phyloP scores from a whole-genome alignment of 2,888 invertebrate species.

The Dynastes grantii region DNA sequence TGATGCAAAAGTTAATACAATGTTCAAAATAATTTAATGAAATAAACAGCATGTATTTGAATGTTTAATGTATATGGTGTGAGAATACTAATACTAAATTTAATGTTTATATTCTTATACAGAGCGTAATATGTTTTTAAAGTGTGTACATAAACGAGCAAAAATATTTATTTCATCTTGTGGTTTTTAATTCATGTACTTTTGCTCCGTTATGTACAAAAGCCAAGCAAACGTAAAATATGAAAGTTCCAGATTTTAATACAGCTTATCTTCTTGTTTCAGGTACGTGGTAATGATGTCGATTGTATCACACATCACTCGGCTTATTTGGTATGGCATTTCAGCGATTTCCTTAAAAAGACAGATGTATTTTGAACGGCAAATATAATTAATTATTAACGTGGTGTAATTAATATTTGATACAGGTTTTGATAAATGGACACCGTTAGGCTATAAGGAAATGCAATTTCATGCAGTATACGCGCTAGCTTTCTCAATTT shows the following conservation, averaged over 20 bases:
- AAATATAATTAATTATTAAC: constrained; percentile 29
- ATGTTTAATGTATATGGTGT: no score
- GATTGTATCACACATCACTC: not conserved
- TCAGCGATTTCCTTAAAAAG: not conserved
- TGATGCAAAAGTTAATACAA: no score
- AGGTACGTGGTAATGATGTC: constrained; percentile 30
- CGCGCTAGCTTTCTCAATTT: not conserved
- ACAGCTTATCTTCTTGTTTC: constrained; percentile 24
- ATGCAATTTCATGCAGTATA: constrained; percentile 5
- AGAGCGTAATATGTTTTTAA: no score
- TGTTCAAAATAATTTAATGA: no score
- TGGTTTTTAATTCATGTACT: not conserved
- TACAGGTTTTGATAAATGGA: constrained; percentile 30
- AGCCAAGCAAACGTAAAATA: not conserved
- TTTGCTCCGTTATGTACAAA: not conserved
- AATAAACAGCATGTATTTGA: no score
- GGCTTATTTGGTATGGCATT: constrained; percentile 36
- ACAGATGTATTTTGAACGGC: constrained; percentile 13
- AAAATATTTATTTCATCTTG: no score
- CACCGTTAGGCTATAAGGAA: constrained; percentile 41
- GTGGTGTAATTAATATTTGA: constrained; percentile 31
- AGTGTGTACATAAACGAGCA: no score
- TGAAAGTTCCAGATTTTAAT: constrained; percentile 8
- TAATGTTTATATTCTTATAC: no score
- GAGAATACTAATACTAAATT: no score